phyloP scores from a whole-genome alignment of 2,797 vertebrate species.

The Parauchenoglanis punctatus region DNA sequence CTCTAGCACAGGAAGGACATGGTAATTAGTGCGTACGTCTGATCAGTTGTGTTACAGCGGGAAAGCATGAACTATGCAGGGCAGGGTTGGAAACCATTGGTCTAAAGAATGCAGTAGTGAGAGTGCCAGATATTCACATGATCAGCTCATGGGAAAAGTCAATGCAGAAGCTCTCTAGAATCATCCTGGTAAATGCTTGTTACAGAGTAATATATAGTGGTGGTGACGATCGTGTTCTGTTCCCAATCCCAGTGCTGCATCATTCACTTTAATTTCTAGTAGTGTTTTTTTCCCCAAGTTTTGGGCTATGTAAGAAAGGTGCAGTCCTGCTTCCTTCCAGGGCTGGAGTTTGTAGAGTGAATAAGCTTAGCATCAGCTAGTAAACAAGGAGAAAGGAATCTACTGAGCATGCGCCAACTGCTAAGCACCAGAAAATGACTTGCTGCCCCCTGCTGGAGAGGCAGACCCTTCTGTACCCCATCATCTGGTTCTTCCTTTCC shows the following conservation, averaged over 20 bases:
- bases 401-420: background rate
- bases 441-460: slow-evolving; percentile 64
- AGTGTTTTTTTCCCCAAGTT: too few species aligned
- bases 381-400: background rate
- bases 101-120: background rate
- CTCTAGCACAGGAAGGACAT: background rate
- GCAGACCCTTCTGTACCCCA: background rate
- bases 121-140: background rate
- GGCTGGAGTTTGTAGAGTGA: background rate
- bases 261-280: background rate
- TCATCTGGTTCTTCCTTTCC: background rate
- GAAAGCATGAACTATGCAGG: background rate
- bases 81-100: background rate
- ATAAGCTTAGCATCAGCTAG: slow-evolving; percentile 4
- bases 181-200: background rate
- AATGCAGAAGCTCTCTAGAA: background rate
- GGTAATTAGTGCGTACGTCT: background rate
- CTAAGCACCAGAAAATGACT: slow-evolving; percentile 14
- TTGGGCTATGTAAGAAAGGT: background rate
- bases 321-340: background rate
- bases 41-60: background rate
- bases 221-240: background rate
- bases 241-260: background rate
- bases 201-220: too few species aligned
- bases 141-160: background rate